Conservation (phyloP, 2,113 vertebrate species). For the Petaurus breviceps region DNA sequence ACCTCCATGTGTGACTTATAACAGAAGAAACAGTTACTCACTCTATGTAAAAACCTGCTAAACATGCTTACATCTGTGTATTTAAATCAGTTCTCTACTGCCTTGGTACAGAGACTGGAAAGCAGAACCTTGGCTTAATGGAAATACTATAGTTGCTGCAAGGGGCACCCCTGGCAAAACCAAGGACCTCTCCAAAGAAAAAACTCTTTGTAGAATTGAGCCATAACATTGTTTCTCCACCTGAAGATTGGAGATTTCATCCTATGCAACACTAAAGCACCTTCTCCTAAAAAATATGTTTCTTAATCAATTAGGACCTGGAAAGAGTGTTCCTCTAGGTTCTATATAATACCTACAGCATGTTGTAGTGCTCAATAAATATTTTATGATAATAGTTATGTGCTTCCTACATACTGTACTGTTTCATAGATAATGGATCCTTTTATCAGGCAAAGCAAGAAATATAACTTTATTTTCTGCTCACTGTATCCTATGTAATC, state of each 20-base stretch:
- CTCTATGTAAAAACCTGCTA: background rate
- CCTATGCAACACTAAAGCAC: slow-evolving; percentile 33
- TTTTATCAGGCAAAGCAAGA: slow-evolving; percentile 50
- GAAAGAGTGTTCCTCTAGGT: slow-evolving; percentile 24
- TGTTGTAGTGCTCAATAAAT: slow-evolving; percentile 50
- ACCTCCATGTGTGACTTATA: background rate
- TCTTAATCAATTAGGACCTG: slow-evolving; percentile 50
- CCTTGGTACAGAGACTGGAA: slow-evolving; percentile 10
- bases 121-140: background rate
- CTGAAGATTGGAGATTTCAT: slow-evolving; percentile 32
- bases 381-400: slow-evolving; percentile 54
- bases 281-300: slow-evolving; percentile 60
- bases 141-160: background rate
- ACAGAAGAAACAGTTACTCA: background rate
- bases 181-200: background rate
- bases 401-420: background rate
- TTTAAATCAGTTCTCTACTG: background rate
- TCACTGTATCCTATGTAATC: slow-evolving; percentile 31
- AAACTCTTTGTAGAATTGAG: background rate
- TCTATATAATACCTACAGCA: slow-evolving; percentile 32
- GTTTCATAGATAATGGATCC: slow-evolving; percentile 25
- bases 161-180: background rate
- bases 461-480: slow-evolving; percentile 36
- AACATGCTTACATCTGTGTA: background rate
- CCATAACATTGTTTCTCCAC: background rate